phyloP scores from a whole-genome alignment of 1,140 invertebrate genomes.

The Coelopa frigida region DNA sequence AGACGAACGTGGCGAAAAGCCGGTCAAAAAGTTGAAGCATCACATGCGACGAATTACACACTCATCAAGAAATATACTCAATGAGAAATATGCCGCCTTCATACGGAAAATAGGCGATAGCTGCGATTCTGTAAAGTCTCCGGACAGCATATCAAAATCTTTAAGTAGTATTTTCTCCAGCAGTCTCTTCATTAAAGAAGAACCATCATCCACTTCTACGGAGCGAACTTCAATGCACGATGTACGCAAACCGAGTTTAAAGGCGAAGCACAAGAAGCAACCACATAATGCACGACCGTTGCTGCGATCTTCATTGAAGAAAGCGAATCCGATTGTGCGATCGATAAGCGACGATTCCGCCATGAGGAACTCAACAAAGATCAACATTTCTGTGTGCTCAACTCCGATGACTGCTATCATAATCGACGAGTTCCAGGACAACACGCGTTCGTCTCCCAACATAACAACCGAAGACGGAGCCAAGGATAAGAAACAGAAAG shows the following conservation, averaged over 20 bases:
- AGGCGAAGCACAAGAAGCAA: conserved; percentile 6
- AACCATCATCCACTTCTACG: conserved; percentile 1
- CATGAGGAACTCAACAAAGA: conserved; percentile 7
- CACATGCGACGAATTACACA: conserved; percentile 51
- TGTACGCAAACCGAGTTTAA: conserved; percentile 4
- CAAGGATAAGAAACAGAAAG: too few species aligned
- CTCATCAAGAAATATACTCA: conserved; percentile 50
- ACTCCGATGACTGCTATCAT: too few species aligned
- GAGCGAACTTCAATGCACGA: not conserved
- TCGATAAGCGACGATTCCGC: conserved; percentile 48
- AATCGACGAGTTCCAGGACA: conserved; percentile 9
- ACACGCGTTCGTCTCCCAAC: conserved; percentile 12
- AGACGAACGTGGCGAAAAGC: conserved; percentile 48
- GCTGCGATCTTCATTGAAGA: too few species aligned
- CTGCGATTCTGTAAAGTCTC: conserved; percentile 11
- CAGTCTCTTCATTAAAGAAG: conserved; percentile 5
- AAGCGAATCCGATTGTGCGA: conserved; percentile 48
- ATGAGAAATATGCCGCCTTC: conserved; percentile 47
- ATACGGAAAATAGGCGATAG: conserved; percentile 31
- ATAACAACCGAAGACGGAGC: too few species aligned
- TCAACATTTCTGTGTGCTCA: too few species aligned
- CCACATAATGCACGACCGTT: conserved; percentile 1
- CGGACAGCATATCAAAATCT: conserved; percentile 10
- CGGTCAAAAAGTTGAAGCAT: conserved; percentile 47
- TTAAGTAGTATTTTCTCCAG: conserved; percentile 4